A percentile compares a stretch with the other conserved stretches of the same genome.
Evolutionary conservation across 2,888 invertebrate species (phyloP).

Genomic region (Polyommatus icarus): DNA sequence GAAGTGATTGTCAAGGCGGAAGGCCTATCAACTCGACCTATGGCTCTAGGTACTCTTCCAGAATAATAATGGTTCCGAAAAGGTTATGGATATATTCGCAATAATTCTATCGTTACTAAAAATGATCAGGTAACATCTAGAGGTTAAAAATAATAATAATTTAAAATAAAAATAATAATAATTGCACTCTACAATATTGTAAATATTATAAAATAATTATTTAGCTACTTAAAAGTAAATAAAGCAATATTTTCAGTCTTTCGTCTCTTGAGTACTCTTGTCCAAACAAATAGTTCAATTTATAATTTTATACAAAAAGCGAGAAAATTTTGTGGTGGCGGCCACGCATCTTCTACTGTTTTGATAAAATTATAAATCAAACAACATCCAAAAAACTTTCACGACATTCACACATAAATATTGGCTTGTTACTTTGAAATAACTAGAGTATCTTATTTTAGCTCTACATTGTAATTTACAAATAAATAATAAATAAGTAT

Average conservation of each 20-base stretch:
- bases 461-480: not conserved
- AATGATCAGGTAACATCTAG: not conserved
- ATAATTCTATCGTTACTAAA: not conserved
- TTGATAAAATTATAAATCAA: conserved; percentile 53
- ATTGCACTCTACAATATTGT: not conserved
- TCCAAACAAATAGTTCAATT: conserved; percentile 33
- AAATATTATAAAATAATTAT: not conserved
- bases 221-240: conserved; percentile 33
- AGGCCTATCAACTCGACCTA: conserved; percentile 53
- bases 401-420: conserved; percentile 29
- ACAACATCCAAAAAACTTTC: conserved; percentile 40
- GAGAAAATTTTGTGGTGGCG: conserved; percentile 70
- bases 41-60: conserved; percentile 34
- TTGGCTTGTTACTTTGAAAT: conserved; percentile 26
- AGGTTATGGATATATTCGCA: not conserved
- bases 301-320: conserved; percentile 45
- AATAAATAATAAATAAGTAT: not conserved
- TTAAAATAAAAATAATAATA: not conserved
- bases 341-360: conserved; percentile 60
- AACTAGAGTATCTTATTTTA: not conserved
- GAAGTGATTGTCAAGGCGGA: conserved; percentile 43
- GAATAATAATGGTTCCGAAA: not conserved
- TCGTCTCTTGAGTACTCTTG: not conserved
- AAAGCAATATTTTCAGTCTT: conserved; percentile 11
- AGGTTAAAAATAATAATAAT: not conserved